Conservation (phyloP, 2,888 invertebrate genomes). For the Odontocerum albicorne region DNA sequence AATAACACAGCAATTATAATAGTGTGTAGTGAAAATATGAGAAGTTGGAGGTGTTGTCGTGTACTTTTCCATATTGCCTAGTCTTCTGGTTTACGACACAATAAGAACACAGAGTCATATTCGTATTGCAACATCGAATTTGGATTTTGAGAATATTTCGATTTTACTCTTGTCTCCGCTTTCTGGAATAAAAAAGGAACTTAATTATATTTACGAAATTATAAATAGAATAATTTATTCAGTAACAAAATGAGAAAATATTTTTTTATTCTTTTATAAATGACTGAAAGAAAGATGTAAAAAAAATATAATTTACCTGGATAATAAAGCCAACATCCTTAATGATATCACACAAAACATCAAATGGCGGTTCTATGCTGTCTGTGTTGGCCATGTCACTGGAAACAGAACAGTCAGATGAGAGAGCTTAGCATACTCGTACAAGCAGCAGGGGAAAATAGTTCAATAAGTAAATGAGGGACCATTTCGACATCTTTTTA, state of each 20-base stretch:
- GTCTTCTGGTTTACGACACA: conserved; percentile 76
- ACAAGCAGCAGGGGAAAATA: too few relatives aligned
- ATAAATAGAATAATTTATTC: too few relatives aligned
- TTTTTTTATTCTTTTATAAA: too few relatives aligned
- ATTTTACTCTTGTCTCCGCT: conserved; percentile 75
- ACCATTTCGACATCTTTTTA: too few relatives aligned
- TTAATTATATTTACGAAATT: background rate
- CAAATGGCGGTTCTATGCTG: conserved; percentile 93
- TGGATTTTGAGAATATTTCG: conserved; percentile 90
- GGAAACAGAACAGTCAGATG: too few relatives aligned
- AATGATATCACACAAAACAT: conserved; percentile 77
- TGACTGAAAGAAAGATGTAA: background rate
- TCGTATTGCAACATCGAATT: conserved; percentile 91
- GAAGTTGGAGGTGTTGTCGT: too few relatives aligned
- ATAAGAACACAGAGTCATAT: conserved; percentile 91
- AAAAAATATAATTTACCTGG: conserved; percentile 53
- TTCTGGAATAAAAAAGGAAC: conserved; percentile 55
- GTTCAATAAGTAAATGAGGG: too few relatives aligned
- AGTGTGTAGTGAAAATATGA: too few relatives aligned
- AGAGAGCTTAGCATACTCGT: too few relatives aligned
- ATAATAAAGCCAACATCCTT: conserved; percentile 80
- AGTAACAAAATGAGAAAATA: background rate
- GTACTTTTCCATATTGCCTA: too few relatives aligned
- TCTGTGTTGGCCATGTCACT: conserved; percentile 83
- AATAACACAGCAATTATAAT: too few relatives aligned